Evolutionary conservation across 2,113 vertebrate genomes (phyloP).

Genomic region (Noctilio leporinus): DNA sequence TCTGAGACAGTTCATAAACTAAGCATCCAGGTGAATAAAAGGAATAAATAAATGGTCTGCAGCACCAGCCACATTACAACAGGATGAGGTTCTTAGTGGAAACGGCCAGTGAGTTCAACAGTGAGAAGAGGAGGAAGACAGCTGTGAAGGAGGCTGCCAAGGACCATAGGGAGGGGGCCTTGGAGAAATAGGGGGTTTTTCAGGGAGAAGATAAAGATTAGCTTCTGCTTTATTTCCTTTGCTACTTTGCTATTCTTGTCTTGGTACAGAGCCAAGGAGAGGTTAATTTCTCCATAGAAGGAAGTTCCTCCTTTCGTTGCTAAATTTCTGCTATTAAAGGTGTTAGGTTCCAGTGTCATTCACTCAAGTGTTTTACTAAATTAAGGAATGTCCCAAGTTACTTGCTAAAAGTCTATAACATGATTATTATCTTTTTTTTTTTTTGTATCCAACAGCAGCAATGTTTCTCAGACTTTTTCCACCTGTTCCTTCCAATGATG

Average conservation of each 20-base stretch:
- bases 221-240: neutral
- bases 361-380: neutral
- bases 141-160: neutral
- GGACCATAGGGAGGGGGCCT: neutral
- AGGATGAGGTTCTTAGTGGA: neutral
- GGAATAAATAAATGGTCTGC: too few species aligned
- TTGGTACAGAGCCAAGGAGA: neutral
- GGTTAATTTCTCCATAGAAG: neutral
- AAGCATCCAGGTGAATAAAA: neutral
- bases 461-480: neutral
- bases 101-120: neutral
- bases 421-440: neutral
- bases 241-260: neutral
- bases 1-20: neutral
- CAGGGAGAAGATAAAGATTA: neutral
- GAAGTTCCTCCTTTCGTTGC: neutral
- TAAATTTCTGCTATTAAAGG: neutral
- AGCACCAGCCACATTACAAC: fast-evolving
- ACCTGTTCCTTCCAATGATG: neutral
- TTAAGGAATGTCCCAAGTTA: neutral
- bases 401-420: neutral
- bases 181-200: neutral
- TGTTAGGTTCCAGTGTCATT: neutral
- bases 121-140: too few species aligned
- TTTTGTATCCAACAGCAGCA: neutral